These are phyloP conservation scores for Enteromius fasciolatus DNA, from an alignment of 2,797 vertebrate species.

Conservation along the genomic window DNA sequence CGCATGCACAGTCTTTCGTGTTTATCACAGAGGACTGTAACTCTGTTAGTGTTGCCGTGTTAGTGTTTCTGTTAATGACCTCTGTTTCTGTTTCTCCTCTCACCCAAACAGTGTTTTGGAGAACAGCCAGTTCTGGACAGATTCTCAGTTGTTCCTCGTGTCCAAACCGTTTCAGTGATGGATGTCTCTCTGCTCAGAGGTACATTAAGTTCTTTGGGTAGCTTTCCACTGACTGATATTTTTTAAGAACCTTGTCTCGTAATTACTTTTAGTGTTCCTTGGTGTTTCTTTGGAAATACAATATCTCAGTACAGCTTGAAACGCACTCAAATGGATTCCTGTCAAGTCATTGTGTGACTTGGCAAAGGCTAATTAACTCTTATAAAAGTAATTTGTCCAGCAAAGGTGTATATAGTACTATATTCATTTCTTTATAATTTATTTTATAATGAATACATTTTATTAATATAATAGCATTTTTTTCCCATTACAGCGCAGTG, in stretches of 20 bases:
- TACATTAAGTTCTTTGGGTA: conserved; percentile 5
- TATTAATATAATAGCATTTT: neutral
- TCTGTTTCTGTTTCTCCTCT: conserved; percentile 27
- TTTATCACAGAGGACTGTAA: conserved; percentile 7
- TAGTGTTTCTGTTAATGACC: conserved; percentile 20
- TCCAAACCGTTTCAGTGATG: conserved; percentile 34
- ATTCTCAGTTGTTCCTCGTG: conserved; percentile 5
- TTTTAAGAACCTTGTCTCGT: conserved; percentile 11
- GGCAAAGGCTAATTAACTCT: neutral
- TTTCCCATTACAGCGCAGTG: neutral
- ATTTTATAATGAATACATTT: neutral
- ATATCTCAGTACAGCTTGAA: neutral
- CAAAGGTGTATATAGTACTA: neutral
- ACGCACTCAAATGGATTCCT: neutral
- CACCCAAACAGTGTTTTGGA: conserved; percentile 14
- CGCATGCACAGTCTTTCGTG: neutral
- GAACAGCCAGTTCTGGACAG: conserved; percentile 23
- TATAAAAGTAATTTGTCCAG: neutral
- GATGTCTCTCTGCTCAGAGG: conserved; percentile 3
- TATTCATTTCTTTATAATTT: neutral
- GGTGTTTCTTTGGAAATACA: conserved; percentile 20
- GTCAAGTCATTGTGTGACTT: conserved; percentile 1
- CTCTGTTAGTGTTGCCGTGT: conserved; percentile 10
- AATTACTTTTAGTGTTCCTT: conserved; percentile 17
- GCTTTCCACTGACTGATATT: neutral